Conservation (phyloP, 2,797 vertebrate species). For the Pangasius djambal region DNA sequence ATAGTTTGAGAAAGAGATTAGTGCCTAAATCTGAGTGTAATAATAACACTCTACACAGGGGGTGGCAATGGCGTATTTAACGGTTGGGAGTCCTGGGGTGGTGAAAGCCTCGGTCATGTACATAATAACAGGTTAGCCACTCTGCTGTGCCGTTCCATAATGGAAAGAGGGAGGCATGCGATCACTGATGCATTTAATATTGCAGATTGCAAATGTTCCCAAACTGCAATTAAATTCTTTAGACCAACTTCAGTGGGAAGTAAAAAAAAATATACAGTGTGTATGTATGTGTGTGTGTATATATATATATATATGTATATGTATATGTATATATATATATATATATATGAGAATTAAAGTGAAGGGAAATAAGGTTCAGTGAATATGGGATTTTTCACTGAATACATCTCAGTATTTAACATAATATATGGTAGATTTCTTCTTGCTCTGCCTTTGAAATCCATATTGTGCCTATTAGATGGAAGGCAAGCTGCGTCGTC, state of each 20-base stretch:
- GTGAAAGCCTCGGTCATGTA: conserved; percentile 61
- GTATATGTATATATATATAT: too few species aligned
- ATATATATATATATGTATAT: too few species aligned
- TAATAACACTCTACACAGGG: conserved; percentile 58
- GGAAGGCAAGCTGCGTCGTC: conserved; percentile 50
- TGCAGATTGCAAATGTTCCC: conserved; percentile 22
- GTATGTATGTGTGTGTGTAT: too few species aligned
- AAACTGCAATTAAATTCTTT: conserved; percentile 21
- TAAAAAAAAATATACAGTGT: background rate
- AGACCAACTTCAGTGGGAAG: conserved; percentile 6
- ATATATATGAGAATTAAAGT: background rate
- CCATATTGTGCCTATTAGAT: conserved; percentile 49
- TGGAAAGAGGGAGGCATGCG: conserved; percentile 43
- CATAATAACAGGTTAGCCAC: conserved; percentile 68
- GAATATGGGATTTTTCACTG: background rate
- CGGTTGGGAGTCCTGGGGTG: conserved; percentile 63
- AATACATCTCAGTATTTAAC: background rate
- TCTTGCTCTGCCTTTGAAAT: conserved; percentile 37
- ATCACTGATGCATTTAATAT: conserved; percentile 32
- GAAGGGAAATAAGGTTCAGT: background rate
- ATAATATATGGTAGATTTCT: conserved; percentile 39
- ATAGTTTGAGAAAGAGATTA: conserved; percentile 72
- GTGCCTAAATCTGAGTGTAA: conserved; percentile 68
- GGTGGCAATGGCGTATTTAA: conserved; percentile 63
- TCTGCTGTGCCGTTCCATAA: conserved; percentile 51